Percentiles rank a stretch among this genome's conserved stretches.
phyloP scores from a whole-genome alignment of 2,888 invertebrate species.

The Drosophila buzzatii region DNA sequence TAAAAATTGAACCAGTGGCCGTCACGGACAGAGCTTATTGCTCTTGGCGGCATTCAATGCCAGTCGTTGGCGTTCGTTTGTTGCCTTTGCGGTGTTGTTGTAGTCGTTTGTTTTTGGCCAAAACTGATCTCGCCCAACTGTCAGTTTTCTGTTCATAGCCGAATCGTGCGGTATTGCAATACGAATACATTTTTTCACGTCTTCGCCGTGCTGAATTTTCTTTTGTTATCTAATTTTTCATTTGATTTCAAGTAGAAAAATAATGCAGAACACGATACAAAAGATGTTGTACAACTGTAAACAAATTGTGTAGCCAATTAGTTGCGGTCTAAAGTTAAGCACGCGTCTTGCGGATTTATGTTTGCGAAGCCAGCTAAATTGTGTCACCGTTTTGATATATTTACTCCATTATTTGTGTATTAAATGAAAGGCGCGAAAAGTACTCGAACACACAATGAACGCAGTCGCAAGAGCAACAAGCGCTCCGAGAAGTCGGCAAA shows the following conservation, averaged over 20 bases:
- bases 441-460: slow-evolving; percentile 75
- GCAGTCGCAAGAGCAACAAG: slow-evolving; percentile 76
- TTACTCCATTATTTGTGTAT: slow-evolving; percentile 3
- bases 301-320: slow-evolving; percentile 34
- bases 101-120: slow-evolving; percentile 75
- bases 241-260: slow-evolving; percentile 14
- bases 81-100: slow-evolving; percentile 61
- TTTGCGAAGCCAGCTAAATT: slow-evolving; percentile 2
- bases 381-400: slow-evolving; percentile 29
- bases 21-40: slow-evolving; percentile 72
- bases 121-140: slow-evolving; percentile 83
- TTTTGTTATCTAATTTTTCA: slow-evolving; percentile 70
- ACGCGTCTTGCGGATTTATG: slow-evolving; percentile 22
- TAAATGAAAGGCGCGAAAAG: slow-evolving; percentile 81
- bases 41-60: slow-evolving; percentile 80
- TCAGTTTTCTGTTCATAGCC: slow-evolving; percentile 78
- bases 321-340: slow-evolving; percentile 10
- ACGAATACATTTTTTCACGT: slow-evolving; percentile 26
- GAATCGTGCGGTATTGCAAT: slow-evolving; percentile 76
- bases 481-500: slow-evolving; percentile 77
- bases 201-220: slow-evolving; percentile 50
- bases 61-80: slow-evolving; percentile 63
- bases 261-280: background rate
- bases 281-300: slow-evolving; percentile 35
- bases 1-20: slow-evolving; percentile 66